Evolutionary conservation across 2,113 vertebrate species (phyloP).

Genomic region (Esox niger): DNA sequence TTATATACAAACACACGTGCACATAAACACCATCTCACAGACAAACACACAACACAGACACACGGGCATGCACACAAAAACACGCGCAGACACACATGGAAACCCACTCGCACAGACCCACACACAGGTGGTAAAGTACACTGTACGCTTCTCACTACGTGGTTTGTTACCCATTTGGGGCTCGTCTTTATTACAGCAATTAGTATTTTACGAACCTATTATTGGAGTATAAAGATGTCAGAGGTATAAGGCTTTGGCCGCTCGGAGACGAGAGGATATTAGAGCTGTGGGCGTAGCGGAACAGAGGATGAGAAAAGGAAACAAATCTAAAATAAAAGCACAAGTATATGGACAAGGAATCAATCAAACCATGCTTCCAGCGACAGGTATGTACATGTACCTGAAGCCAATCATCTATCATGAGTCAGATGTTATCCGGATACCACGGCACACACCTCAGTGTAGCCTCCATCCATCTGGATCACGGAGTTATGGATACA

Average conservation of each 20-base stretch:
- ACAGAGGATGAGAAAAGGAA: not conserved
- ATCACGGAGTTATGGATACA: too few species aligned
- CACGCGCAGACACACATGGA: slow-evolving; percentile 9
- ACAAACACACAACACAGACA: slow-evolving; percentile 9
- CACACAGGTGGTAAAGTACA: not conserved
- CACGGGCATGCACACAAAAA: not conserved
- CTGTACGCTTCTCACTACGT: not conserved
- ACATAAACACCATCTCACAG: too few species aligned
- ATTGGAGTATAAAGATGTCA: not conserved
- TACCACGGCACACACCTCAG: too few species aligned
- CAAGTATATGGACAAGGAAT: not conserved
- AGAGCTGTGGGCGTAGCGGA: not conserved
- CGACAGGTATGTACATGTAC: too few species aligned
- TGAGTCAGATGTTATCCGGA: too few species aligned
- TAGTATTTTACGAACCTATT: slow-evolving; percentile 2
- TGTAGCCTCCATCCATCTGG: too few species aligned
- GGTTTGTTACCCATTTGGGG: slow-evolving; percentile 4
- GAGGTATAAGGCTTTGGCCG: not conserved
- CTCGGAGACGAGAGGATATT: not conserved
- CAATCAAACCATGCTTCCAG: too few species aligned
- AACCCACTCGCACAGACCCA: not conserved
- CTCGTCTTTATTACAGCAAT: not conserved
- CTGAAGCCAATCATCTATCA: too few species aligned
- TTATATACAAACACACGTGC: too few species aligned
- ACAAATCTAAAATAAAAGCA: not conserved